Evolutionary conservation across 2,797 vertebrate genomes (phyloP), one percentile per base, ranked within the genome.

Genomic region (Gadopsis marmoratus): DNA sequence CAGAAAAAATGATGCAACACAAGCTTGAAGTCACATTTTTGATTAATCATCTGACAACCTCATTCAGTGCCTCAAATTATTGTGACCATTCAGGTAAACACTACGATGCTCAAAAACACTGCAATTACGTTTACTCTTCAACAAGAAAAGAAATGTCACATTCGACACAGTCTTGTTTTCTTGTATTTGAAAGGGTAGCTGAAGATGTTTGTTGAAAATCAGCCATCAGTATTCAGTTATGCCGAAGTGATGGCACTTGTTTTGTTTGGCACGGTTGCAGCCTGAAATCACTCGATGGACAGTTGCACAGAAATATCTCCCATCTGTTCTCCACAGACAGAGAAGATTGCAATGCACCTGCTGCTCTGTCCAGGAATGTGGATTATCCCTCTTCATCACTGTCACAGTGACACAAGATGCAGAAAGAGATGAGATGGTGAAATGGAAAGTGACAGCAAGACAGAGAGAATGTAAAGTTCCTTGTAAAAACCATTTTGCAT

Each of bases 251-350:
- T 8, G 16, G 6, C 37, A 53, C 37, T 26, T 19, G 21, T 73
- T 41, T 31, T 41, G 51, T 53, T 29, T 81, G 67, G 74, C 55
- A 54, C 41, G 17, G 78, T 37, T 67, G 67, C 37, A n/a, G 39
- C 37, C 67, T 56, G 21, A 82, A 76, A 78, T 35, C 29, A 48
- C 29, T 62, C 5, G 31, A 55, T 50, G 50, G 45, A 61, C 55
- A 64, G 62, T 74, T 39, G 48, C 26, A 74, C 51, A 66, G 78
- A 29, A 74, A 79, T 70, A 64, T 78, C 55, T 61, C 68, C 72
- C 71, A 80, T 83, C 73, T 45, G 65, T 55, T 48, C 70, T 41
- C 16, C 60, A 56, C 79, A 63, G 69, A 71, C 50, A 65, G 64
- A 67, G 33, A 76, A 37, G 67, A 66, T 33, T 53, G 31, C 31